Percentiles rank a stretch among this genome's conserved stretches.
Evolutionary conservation across 2,113 vertebrate species (phyloP).

Genomic region (Catharus fuscescens): DNA sequence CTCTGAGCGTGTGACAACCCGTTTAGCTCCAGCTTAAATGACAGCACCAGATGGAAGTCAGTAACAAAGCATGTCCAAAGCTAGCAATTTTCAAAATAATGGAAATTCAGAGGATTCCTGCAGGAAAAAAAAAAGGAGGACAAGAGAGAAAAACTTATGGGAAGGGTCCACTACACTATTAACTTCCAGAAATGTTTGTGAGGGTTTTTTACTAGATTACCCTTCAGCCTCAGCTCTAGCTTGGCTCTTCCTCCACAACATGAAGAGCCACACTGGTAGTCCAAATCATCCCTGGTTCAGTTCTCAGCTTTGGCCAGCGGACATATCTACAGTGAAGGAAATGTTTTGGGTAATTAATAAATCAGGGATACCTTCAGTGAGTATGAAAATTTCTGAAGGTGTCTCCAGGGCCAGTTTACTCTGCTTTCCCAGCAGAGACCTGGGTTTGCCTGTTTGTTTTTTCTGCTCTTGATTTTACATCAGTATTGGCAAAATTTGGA

Average conservation of each 20-base stretch:
- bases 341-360: neutral
- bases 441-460: neutral
- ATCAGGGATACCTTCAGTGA: neutral
- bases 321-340: neutral
- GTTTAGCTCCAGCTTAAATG: constrained; percentile 45
- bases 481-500: neutral
- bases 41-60: constrained; percentile 50
- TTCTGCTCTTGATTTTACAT: neutral
- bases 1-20: constrained; percentile 27
- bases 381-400: neutral
- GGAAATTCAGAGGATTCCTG: neutral
- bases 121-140: neutral
- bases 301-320: neutral
- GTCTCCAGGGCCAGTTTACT: neutral
- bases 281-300: neutral
- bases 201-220: neutral
- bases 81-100: constrained; percentile 19
- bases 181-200: neutral
- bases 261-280: neutral
- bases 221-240: neutral
- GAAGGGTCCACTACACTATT: neutral
- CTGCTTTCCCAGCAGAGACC: neutral
- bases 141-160: neutral
- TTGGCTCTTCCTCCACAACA: neutral
- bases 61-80: constrained; percentile 3